phyloP scores from a whole-genome alignment of 2,888 invertebrate genomes.

The Aromia moschata region DNA sequence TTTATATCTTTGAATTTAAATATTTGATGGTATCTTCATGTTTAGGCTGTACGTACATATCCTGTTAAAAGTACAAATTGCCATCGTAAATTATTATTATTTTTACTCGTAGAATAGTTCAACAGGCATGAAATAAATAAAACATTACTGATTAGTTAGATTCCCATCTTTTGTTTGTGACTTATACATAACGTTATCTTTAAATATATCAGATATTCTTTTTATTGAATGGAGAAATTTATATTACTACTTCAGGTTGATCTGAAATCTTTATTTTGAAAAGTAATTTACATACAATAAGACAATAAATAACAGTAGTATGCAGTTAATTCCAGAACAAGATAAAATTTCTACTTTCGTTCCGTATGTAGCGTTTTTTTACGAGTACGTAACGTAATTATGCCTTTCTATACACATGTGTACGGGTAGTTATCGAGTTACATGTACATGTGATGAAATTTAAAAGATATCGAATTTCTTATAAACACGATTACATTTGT shows the following conservation, averaged over 20 bases:
- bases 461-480: too few species aligned
- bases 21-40: constrained; percentile 24
- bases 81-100: constrained; percentile 13
- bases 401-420: not conserved
- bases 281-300: constrained; percentile 24
- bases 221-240: constrained; percentile 19
- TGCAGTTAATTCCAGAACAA: constrained; percentile 5
- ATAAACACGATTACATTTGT: too few species aligned
- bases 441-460: too few species aligned
- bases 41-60: constrained; percentile 24
- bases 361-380: not conserved
- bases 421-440: not conserved
- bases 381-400: not conserved
- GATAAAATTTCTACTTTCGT: constrained; percentile 15
- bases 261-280: constrained; percentile 22
- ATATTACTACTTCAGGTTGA: constrained; percentile 18
- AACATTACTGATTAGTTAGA: constrained; percentile 21
- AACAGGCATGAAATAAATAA: constrained; percentile 10
- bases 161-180: constrained; percentile 5
- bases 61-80: constrained; percentile 20
- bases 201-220: constrained; percentile 16
- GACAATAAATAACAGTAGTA: constrained; percentile 17
- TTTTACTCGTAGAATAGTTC: constrained; percentile 14
- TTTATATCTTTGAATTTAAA: constrained; percentile 30
- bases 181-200: constrained; percentile 7